Evolutionary conservation across 1,140 invertebrate species (phyloP).

Genomic region (Drosophila ironensis): DNA sequence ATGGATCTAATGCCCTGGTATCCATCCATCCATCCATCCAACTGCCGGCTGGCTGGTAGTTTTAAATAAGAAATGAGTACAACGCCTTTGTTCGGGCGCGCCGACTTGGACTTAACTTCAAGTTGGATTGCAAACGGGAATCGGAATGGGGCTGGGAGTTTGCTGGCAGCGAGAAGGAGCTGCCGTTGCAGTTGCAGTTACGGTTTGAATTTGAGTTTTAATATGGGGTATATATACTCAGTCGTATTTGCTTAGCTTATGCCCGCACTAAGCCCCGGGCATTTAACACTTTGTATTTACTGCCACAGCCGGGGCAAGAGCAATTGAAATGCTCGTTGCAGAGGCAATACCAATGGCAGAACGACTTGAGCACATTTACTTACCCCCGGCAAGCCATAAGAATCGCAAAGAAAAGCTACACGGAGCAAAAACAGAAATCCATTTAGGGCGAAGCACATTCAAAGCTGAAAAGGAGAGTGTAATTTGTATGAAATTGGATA

Average conservation of each 20-base stretch:
- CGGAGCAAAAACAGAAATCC: background rate
- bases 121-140: constrained; percentile 9
- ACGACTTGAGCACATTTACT: constrained; percentile 62
- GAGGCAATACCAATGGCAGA: constrained; percentile 16
- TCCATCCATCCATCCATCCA: constrained; percentile 37
- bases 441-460: background rate
- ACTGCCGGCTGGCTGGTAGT: constrained; percentile 25
- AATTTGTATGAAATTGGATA: no score
- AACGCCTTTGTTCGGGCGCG: constrained; percentile 54
- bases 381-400: constrained; percentile 49
- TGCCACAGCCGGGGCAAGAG: constrained; percentile 44
- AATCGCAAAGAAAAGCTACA: constrained; percentile 33
- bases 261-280: constrained; percentile 30
- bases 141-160: background rate
- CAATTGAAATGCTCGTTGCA: constrained; percentile 27
- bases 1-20: constrained; percentile 37
- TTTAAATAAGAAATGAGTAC: constrained; percentile 76
- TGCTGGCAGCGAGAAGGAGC: background rate
- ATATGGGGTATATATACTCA: constrained; percentile 35
- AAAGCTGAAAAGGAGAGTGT: no score
- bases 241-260: constrained; percentile 52
- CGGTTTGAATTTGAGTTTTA: constrained; percentile 51
- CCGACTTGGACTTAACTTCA: constrained; percentile 47
- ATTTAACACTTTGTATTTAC: constrained; percentile 76
- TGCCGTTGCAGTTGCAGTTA: constrained; percentile 10